Evolutionary conservation across 2,888 invertebrate genomes (phyloP).

Genomic region (Bombyx huttoni): DNA sequence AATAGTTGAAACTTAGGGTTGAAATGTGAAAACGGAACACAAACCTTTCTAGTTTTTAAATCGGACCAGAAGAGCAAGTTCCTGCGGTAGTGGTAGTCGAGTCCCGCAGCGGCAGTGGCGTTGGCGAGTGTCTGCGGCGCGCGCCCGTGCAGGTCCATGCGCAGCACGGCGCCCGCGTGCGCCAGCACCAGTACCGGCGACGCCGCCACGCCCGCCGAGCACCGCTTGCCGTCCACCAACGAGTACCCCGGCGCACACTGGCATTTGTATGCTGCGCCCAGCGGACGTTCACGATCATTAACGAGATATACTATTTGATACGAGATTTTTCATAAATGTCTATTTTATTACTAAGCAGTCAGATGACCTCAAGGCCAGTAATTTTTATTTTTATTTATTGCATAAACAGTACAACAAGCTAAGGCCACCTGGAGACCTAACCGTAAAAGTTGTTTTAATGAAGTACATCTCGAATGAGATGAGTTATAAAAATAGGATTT

Average conservation of each 20-base stretch:
- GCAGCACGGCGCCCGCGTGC: slow-evolving; percentile 76
- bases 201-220: slow-evolving; percentile 74
- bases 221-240: slow-evolving; percentile 72
- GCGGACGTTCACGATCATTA: neutral
- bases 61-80: slow-evolving; percentile 92
- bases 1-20: neutral
- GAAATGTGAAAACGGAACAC: neutral
- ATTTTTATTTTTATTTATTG: no score
- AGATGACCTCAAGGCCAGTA: no score
- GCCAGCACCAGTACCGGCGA: slow-evolving; percentile 63
- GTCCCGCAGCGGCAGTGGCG: slow-evolving; percentile 86
- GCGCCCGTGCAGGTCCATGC: slow-evolving; percentile 78
- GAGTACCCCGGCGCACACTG: slow-evolving; percentile 86
- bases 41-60: slow-evolving; percentile 85
- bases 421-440: no score
- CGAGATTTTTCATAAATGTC: no score
- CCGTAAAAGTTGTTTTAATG: no score
- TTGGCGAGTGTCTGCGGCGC: slow-evolving; percentile 79
- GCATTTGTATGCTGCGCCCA: slow-evolving; percentile 78
- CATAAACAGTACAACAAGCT: no score
- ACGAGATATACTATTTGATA: no score
- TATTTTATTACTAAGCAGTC: no score
- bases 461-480: no score
- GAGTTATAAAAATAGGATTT: no score
- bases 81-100: slow-evolving; percentile 85